Conservation (phyloP, 2,888 invertebrate species). For the Oligia latruncula region DNA sequence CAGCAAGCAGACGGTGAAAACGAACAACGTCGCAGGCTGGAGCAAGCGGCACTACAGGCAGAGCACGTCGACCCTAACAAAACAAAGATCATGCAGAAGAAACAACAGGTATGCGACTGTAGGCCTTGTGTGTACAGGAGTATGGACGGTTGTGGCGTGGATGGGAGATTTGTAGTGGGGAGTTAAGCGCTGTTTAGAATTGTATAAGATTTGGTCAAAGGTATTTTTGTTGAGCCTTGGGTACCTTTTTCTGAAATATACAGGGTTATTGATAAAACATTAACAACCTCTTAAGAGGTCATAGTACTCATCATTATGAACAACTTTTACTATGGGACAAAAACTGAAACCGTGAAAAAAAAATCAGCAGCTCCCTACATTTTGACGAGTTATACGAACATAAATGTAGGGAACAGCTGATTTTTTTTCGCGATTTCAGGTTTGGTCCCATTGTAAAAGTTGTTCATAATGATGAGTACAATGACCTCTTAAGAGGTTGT, state of each 20-base stretch:
- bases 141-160: constrained; percentile 28
- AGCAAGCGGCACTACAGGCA: constrained; percentile 94
- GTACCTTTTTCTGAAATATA: neutral
- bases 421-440: too few species aligned
- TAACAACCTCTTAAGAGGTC: too few species aligned
- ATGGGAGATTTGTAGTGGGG: neutral
- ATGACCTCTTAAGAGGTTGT: too few species aligned
- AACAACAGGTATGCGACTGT: constrained; percentile 93
- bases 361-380: too few species aligned
- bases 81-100: constrained; percentile 96
- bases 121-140: constrained; percentile 1
- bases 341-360: too few species aligned
- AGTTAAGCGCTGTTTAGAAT: constrained; percentile 50
- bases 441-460: too few species aligned
- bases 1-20: constrained; percentile 98
- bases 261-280: too few species aligned
- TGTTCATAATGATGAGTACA: too few species aligned
- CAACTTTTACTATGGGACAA: too few species aligned
- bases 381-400: too few species aligned
- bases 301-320: too few species aligned
- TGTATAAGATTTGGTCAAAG: neutral
- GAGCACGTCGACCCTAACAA: constrained; percentile 93
- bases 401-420: too few species aligned
- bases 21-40: constrained; percentile 96
- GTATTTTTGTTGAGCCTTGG: neutral